Base-by-base conservation (phyloP, 2,797 vertebrate species). In the Gallinago nigripennis region DNA sequence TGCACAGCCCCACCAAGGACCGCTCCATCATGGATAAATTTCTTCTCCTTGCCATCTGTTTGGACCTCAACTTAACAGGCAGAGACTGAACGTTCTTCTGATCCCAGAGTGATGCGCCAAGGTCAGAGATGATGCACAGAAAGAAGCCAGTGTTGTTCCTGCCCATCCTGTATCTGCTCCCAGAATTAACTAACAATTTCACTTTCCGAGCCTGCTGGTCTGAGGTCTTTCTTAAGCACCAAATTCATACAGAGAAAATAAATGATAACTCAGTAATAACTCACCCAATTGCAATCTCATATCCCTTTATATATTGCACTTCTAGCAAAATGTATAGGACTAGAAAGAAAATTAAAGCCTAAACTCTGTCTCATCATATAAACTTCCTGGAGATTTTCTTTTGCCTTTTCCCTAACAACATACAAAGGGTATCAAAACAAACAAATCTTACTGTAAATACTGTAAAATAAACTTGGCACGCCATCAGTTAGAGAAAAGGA, bases 391-490 rank as follows among this genome's bases (percentile, higher is more conserved):
- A 82, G 94, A 73, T 96, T 80, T 88, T 91, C 88, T 93, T 90
- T 86, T 96, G 94, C 94, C 50, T 95, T 95, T 92, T 88, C 86
- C 87, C 73, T 80, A 92, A 93, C 79, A 88, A 91, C 76, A 90
- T 43, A 57, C 64, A 93, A 92, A 94, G 92, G 54, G 87, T 86
- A 95, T 96, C 89, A 93, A 96, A 97, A 96, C 92, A 97, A 97
- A 93, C 91, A 96, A 97, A 88, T 66, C 81, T 80, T 73, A 70
- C 35, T 94, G 93, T 96, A 96, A 97, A 96, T 94, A 90, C 53
- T 83, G 72, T 94, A 92, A 94, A 91, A 93, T 94, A 94, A 96
- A 96, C 97, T 96, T 96, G 96, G 95, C 90, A 35, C 57, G 57
- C 80, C 81, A 94, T 95, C 96, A 96, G 92, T 91, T 83, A 92